Base-by-base conservation (phyloP, 2,797 vertebrate genomes). In the Malurus splendens region DNA sequence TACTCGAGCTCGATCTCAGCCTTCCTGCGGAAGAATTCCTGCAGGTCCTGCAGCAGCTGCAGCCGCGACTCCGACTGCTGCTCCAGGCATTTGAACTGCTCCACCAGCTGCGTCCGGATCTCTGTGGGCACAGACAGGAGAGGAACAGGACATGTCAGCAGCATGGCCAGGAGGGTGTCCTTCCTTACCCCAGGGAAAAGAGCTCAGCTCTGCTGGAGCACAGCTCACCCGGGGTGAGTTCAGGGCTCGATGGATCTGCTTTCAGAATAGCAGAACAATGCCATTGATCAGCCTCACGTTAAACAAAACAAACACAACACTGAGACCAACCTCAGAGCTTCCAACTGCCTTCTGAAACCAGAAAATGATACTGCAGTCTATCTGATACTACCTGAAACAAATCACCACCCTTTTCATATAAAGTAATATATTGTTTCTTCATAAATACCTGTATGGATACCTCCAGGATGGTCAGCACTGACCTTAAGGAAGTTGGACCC, bases 51-150 rank as follows among this genome's bases (percentile, higher is more conserved):
- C 75, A 99, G 98, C 96, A 99, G 98, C 95, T 99, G 98, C 92
- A 99, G 97, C 27, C 99, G 98, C 1, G 99, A 98, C 96, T 99
- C 99, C 0, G 98, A 99, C 95, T 99, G 99, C 96, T 99, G 99
- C 97, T 99, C 99, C 97, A 99, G 97, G 95, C 99, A 99, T 92
- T 99, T 98, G 96, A 99, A 98, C 97, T 99, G 99, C 96, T 99
- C 99, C 71, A 98, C 98, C 97, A 99, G 97, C 97, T 99, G 99
- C 45, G 98, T 98, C 27, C 99, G 99, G 97, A 99, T 99, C 89
- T 99, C 99, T 99, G 97, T 22, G 18, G 57, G 87, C 64, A 91
- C 75, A 97, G 10, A 15, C 6, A 39, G 36, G 25, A 60, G 16
- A 41, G 32, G 22, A 38, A 24, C 57, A 54, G 6, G n/a, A 45